phyloP scores from a whole-genome alignment of 2,888 invertebrate genomes.

The Lamellibrachia columna region DNA sequence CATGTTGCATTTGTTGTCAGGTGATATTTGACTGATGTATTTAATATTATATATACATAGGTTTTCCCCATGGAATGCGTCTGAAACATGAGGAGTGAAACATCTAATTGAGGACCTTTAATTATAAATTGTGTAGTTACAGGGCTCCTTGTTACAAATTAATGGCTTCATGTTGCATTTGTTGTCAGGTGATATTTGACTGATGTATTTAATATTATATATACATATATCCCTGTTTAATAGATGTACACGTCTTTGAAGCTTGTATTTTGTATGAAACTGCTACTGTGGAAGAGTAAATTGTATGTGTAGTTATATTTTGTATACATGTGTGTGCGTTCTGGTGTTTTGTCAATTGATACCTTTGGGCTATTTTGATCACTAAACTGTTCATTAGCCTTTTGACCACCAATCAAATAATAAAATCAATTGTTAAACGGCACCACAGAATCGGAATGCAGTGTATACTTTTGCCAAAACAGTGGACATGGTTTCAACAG shows the following conservation, averaged over 20 bases:
- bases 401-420: neutral
- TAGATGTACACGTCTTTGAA: slow-evolving; percentile 11
- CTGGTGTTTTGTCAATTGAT: neutral
- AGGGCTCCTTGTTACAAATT: neutral
- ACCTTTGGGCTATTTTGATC: neutral
- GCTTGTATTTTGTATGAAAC: neutral
- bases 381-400: neutral
- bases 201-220: slow-evolving; percentile 16
- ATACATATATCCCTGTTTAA: neutral
- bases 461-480: neutral
- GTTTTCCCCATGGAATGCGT: neutral
- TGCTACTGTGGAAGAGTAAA: neutral
- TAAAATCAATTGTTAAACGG: neutral
- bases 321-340: neutral
- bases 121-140: neutral
- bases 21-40: slow-evolving; percentile 12
- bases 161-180: neutral
- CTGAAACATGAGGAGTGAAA: too few species aligned
- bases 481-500: neutral
- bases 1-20: neutral
- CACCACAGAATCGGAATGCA: neutral
- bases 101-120: neutral
- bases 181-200: neutral
- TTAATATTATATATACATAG: neutral
- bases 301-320: slow-evolving; percentile 8